Percentiles rank a stretch among this genome's conserved stretches.
These are phyloP conservation scores for Myiozetetes cayanensis DNA, from an alignment of 2,113 vertebrate species.

Conservation along the genomic window DNA sequence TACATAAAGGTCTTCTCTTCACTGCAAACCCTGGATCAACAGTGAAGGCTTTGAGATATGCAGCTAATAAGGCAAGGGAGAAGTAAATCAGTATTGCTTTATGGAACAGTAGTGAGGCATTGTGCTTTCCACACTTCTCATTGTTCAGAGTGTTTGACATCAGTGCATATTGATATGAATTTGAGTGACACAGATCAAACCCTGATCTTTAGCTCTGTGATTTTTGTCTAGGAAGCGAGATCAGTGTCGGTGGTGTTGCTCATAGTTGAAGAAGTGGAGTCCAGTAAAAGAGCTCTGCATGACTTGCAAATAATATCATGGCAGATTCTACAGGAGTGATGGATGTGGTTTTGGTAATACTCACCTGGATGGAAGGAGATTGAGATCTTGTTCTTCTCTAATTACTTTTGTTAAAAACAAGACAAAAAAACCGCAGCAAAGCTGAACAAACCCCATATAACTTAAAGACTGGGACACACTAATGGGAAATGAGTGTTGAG, in stretches of 20 bases:
- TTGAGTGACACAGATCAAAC: neutral
- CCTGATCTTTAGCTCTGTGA: neutral
- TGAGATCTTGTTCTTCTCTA: neutral
- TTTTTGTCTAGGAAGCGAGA: neutral
- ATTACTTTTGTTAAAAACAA: neutral
- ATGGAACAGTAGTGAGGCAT: neutral
- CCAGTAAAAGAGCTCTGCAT: neutral
- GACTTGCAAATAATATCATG: neutral
- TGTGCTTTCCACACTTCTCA: neutral
- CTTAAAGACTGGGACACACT: neutral
- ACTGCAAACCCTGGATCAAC: neutral
- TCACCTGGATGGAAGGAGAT: neutral
- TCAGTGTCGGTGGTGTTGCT: neutral
- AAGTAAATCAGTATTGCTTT: neutral
- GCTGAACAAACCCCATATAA: fast-evolving
- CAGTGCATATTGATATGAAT: neutral
- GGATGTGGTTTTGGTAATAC: neutral
- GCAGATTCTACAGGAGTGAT: neutral
- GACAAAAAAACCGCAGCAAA: neutral
- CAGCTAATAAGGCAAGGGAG: neutral
- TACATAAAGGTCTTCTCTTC: neutral
- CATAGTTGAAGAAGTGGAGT: fast-evolving
- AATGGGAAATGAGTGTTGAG: neutral
- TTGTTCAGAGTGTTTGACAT: neutral
- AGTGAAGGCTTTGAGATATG: neutral